phyloP scores from a whole-genome alignment of 2,888 invertebrate genomes.

The Xestia c-nigrum region DNA sequence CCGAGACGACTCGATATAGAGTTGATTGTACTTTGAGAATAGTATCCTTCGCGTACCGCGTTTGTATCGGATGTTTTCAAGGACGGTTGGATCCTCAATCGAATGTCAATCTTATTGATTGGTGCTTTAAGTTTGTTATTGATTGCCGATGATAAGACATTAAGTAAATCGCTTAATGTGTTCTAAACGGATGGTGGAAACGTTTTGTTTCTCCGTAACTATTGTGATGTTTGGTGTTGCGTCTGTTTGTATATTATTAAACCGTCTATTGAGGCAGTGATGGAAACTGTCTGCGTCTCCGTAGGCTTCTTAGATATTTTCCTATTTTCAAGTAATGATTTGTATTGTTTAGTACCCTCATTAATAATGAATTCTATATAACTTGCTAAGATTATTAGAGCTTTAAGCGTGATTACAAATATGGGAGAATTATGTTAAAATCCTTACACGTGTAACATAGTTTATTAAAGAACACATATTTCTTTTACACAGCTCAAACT shows the following conservation, averaged over 20 bases:
- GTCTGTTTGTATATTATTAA: constrained; percentile 67
- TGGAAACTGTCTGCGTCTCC: constrained; percentile 25
- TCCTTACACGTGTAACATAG: not conserved
- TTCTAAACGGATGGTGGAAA: constrained; percentile 82
- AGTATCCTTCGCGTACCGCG: constrained; percentile 36
- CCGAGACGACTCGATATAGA: constrained; percentile 53
- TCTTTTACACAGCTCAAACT: not conserved
- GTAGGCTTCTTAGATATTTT: constrained; percentile 15
- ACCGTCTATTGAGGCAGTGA: constrained; percentile 54
- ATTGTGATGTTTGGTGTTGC: constrained; percentile 69
- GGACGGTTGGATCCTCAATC: constrained; percentile 69
- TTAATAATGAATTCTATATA: not conserved
- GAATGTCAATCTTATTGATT: constrained; percentile 82
- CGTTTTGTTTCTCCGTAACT: constrained; percentile 81
- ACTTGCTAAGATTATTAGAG: not conserved
- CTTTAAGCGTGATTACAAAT: not conserved
- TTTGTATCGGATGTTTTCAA: constrained; percentile 62
- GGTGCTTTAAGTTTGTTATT: constrained; percentile 69
- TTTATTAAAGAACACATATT: not conserved
- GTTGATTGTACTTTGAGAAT: constrained; percentile 60
- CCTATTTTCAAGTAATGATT: not conserved
- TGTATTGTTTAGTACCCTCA: too few species aligned
- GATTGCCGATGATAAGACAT: constrained; percentile 73
- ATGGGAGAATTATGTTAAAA: not conserved
- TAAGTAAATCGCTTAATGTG: constrained; percentile 88